Conservation (phyloP, 2,113 vertebrate species). For the Camarhynchus parvulus region DNA sequence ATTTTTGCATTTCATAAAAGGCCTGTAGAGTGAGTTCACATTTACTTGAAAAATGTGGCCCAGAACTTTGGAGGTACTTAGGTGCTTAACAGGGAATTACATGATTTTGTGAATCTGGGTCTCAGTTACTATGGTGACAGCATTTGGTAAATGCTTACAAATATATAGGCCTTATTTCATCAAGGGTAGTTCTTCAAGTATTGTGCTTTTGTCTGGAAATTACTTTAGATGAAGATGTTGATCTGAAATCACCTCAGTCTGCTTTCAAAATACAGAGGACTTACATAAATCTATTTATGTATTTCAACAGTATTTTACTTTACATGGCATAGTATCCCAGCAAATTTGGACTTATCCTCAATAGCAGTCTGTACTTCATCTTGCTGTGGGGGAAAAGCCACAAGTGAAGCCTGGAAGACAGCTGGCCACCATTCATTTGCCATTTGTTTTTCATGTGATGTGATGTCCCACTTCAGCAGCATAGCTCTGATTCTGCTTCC, state of each 20-base stretch:
- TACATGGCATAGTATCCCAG: not conserved
- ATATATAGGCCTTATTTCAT: not conserved
- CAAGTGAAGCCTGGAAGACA: not conserved
- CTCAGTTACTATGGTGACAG: conserved; percentile 2
- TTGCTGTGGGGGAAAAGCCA: not conserved
- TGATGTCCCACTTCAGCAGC: not conserved
- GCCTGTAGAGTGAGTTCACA: not conserved
- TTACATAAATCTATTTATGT: not conserved
- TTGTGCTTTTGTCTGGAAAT: not conserved
- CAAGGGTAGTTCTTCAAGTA: not conserved
- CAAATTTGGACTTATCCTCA: not conserved
- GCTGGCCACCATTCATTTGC: not conserved
- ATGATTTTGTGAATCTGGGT: not conserved
- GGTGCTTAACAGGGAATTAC: not conserved
- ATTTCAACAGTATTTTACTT: not conserved
- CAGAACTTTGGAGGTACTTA: not conserved
- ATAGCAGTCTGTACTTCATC: not conserved
- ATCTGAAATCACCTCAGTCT: not conserved
- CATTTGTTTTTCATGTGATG: not conserved
- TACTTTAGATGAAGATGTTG: not conserved
- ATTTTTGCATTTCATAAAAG: not conserved
- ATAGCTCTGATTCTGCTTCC: not conserved
- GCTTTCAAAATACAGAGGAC: not conserved
- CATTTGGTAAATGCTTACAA: not conserved
- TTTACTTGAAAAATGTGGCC: not conserved